Percentiles rank a stretch among this genome's conserved stretches.
phyloP scores from a whole-genome alignment of 2,113 vertebrate species.

The Camelus dromedarius region DNA sequence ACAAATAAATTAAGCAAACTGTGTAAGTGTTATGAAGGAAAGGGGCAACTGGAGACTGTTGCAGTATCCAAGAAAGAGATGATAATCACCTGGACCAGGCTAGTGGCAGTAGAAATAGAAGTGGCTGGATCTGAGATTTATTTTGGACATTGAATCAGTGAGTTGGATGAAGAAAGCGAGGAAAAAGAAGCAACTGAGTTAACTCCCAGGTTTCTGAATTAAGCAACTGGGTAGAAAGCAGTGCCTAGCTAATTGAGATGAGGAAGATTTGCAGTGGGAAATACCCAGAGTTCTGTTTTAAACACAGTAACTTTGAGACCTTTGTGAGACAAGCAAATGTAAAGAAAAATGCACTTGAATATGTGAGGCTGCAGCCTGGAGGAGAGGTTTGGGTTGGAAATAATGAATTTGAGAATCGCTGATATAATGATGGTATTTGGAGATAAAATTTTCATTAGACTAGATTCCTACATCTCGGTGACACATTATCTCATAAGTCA shows the following conservation, averaged over 20 bases:
- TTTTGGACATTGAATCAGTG: neutral
- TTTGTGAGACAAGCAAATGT: conserved; percentile 2
- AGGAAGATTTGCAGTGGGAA: neutral
- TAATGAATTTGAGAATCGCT: neutral
- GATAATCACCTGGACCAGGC: neutral
- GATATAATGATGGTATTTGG: neutral
- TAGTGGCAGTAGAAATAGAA: neutral
- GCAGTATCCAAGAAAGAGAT: neutral
- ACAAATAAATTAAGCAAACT: conserved; percentile 1
- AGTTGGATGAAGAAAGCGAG: neutral
- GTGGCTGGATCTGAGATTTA: neutral
- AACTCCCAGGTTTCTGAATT: neutral
- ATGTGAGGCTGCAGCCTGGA: conserved; percentile 1
- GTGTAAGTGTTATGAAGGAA: conserved; percentile 28
- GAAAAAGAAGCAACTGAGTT: neutral
- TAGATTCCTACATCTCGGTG: neutral
- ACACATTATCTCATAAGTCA: conserved; percentile 22
- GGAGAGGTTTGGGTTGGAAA: neutral
- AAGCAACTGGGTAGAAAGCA: neutral
- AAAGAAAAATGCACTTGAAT: neutral
- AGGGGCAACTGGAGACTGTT: conserved; percentile 9
- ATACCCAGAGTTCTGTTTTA: conserved; percentile 27
- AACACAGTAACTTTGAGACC: conserved; percentile 9
- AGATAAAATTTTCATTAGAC: neutral
- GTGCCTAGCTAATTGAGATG: neutral